These are phyloP conservation scores for Oncorhynchus keta DNA, from an alignment of 2,113 vertebrate genomes.

Conservation along the genomic window DNA sequence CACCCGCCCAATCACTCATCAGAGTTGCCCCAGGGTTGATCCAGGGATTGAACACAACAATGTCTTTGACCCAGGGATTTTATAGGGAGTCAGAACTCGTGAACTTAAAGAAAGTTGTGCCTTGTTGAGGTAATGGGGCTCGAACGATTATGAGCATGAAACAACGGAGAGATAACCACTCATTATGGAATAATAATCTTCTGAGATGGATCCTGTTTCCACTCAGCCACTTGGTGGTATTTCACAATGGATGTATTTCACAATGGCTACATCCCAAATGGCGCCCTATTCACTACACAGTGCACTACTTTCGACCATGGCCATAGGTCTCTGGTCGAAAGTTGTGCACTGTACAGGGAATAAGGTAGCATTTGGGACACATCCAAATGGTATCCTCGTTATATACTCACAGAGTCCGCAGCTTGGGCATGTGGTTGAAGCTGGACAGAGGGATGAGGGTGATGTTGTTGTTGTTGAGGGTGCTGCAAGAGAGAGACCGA, in stretches of 20 bases:
- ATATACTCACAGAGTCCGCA: conserved; percentile 95
- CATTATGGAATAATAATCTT: conserved; percentile 45
- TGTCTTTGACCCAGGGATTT: background rate
- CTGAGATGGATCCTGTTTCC: background rate
- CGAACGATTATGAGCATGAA: conserved; percentile 65
- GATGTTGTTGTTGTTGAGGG: conserved; percentile 99
- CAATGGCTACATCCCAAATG: too few species aligned
- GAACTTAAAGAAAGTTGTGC: background rate
- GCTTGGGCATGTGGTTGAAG: conserved; percentile 99
- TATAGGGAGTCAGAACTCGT: background rate
- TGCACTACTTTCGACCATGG: too few species aligned
- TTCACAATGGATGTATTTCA: background rate
- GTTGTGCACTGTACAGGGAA: too few species aligned
- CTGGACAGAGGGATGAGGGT: conserved; percentile 96
- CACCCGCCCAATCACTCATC: background rate
- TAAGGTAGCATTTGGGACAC: background rate
- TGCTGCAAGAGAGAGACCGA: conserved; percentile 69
- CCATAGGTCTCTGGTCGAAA: too few species aligned
- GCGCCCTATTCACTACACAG: too few species aligned
- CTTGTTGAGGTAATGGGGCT: conserved; percentile 31
- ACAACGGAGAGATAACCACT: conserved; percentile 56
- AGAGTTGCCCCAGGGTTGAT: conserved; percentile 9
- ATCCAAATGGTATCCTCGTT: background rate
- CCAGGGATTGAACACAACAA: background rate
- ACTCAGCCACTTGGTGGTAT: conserved; percentile 17